Conservation (phyloP, 2,888 invertebrate genomes). For the Lydus trimaculatus region DNA sequence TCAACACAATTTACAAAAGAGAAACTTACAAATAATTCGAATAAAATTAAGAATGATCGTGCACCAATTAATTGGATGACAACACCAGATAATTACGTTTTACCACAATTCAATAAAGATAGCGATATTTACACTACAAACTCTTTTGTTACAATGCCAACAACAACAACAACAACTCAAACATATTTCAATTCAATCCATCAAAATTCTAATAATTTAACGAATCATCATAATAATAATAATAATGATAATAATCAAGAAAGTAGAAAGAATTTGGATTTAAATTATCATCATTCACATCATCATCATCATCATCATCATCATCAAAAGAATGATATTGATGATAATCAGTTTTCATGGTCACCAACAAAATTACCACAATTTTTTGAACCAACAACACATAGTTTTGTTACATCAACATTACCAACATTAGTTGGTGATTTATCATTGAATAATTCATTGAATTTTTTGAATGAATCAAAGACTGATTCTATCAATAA, state of each 20-base stretch:
- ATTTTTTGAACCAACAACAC: slow-evolving; percentile 57
- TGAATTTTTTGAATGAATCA: slow-evolving; percentile 9
- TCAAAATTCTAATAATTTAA: slow-evolving; percentile 21
- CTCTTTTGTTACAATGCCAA: slow-evolving; percentile 39
- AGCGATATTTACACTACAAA: slow-evolving; percentile 48
- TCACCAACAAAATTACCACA: slow-evolving; percentile 63
- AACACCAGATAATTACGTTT: slow-evolving; percentile 62
- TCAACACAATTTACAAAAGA: slow-evolving; percentile 25
- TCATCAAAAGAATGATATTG: slow-evolving; percentile 46
- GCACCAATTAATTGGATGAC: slow-evolving; percentile 71
- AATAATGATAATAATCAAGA: slow-evolving; percentile 39
- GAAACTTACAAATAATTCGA: slow-evolving; percentile 26
- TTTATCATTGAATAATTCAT: slow-evolving; percentile 61
- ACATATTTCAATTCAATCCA: slow-evolving; percentile 49
- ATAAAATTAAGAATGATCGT: slow-evolving; percentile 43
- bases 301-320: background rate
- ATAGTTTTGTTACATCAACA: slow-evolving; percentile 62
- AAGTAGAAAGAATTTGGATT: slow-evolving; percentile 43
- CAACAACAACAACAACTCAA: slow-evolving; percentile 29
- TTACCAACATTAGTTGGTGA: slow-evolving; percentile 70
- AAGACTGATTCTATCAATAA: background rate
- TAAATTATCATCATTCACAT: slow-evolving; percentile 17
- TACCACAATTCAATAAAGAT: slow-evolving; percentile 61
- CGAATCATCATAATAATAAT: slow-evolving; percentile 27
- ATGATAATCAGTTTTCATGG: slow-evolving; percentile 66